phyloP scores from a whole-genome alignment of 2,888 invertebrate species.

The Megastigmus dorsalis region DNA sequence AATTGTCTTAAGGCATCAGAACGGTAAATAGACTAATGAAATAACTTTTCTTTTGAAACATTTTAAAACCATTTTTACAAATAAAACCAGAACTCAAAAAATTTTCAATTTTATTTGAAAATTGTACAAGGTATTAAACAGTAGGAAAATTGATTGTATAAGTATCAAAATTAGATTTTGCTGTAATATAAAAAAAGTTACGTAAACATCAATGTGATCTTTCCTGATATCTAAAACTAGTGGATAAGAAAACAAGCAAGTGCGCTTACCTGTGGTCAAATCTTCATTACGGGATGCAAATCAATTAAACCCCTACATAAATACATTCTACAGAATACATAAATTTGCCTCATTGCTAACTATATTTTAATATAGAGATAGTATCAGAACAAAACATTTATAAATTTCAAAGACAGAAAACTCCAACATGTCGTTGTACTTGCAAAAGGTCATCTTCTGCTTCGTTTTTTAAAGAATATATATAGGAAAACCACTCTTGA shows the following conservation, averaged over 20 bases:
- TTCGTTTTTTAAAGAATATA: neutral
- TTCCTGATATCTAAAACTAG: no score
- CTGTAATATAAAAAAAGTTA: neutral
- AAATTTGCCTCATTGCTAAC: neutral
- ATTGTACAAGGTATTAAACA: neutral
- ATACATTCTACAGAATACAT: conserved; percentile 1
- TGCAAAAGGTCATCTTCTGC: neutral
- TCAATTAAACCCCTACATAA: conserved; percentile 15
- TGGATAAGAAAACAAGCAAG: conserved; percentile 6
- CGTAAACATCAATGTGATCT: neutral
- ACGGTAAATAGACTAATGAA: no score
- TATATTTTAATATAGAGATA: no score
- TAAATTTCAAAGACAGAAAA: no score
- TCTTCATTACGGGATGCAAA: conserved; percentile 1
- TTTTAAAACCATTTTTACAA: no score
- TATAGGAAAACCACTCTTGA: neutral
- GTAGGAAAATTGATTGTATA: neutral
- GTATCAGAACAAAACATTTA: no score
- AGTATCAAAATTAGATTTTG: no score
- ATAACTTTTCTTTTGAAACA: no score
- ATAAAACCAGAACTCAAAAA: no score
- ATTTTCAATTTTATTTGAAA: neutral
- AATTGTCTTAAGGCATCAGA: no score
- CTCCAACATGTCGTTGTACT: neutral
- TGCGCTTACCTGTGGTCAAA: conserved; percentile 29